phyloP scores from a whole-genome alignment of 2,113 vertebrate genomes.

The Mesocricetus auratus region DNA sequence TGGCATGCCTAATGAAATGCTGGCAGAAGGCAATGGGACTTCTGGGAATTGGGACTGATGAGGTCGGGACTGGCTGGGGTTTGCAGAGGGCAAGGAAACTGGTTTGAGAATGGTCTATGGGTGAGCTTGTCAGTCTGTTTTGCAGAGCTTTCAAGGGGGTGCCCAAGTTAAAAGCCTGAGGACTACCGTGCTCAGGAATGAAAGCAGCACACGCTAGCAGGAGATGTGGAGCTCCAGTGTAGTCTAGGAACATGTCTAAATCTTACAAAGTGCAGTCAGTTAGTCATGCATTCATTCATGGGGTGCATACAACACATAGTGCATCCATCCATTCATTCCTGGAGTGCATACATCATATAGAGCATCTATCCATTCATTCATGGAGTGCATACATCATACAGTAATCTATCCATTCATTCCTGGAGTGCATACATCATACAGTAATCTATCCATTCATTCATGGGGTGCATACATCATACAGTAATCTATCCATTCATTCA shows the following conservation, averaged over 20 bases:
- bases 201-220: neutral
- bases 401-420: neutral
- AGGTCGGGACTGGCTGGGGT: rapidly evolving
- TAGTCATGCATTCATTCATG: neutral
- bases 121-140: neutral
- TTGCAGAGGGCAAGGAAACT: neutral
- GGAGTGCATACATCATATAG: no score
- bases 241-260: neutral
- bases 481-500: neutral
- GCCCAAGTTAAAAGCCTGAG: neutral
- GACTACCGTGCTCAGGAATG: neutral
- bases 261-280: neutral
- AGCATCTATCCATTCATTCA: neutral
- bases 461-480: neutral
- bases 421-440: neutral
- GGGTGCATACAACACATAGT: neutral
- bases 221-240: neutral
- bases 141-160: neutral
- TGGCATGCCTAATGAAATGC: neutral
- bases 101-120: neutral
- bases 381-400: neutral
- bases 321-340: neutral
- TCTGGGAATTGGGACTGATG: neutral
- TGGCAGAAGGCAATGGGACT: neutral
- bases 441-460: neutral